Conservation (phyloP, 2,113 vertebrate genomes). For the Tachysurus vachellii region DNA sequence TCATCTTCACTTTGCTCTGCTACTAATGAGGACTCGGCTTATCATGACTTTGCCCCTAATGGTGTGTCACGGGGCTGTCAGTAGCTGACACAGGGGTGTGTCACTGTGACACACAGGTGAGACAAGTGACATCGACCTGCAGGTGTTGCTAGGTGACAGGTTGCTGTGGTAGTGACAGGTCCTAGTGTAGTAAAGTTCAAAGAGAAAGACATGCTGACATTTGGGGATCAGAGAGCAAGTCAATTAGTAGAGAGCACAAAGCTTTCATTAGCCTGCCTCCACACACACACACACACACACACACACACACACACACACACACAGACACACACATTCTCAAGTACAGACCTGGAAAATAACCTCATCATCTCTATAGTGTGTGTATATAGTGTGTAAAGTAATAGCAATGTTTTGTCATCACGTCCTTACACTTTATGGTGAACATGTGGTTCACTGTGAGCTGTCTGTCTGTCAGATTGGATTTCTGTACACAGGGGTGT, state of each 20-base stretch:
- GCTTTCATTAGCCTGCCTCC: neutral
- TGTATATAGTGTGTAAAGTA: too few relatives aligned
- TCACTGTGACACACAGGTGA: conserved; percentile 45
- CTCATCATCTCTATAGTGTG: neutral
- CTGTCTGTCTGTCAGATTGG: neutral
- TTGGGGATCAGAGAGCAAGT: neutral
- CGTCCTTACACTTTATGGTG: neutral
- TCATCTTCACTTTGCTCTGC: conserved; percentile 29
- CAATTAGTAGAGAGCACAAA: conserved; percentile 6
- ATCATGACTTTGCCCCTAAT: conserved; percentile 38
- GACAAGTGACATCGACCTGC: conserved; percentile 48
- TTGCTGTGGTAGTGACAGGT: conserved; percentile 26
- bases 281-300: neutral
- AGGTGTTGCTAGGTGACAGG: conserved; percentile 54
- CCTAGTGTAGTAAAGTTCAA: conserved; percentile 11
- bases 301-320: neutral
- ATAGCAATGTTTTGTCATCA: neutral
- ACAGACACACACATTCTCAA: neutral
- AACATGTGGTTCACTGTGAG: neutral
- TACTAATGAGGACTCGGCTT: conserved; percentile 50
- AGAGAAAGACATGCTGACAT: conserved; percentile 16
- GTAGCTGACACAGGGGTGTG: conserved; percentile 49
- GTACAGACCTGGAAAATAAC: neutral
- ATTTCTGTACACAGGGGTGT: neutral
- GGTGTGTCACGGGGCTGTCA: conserved; percentile 47